These are phyloP conservation scores for Dicrostonyx torquatus DNA, from an alignment of 2,797 vertebrate species.

Conservation along the genomic window DNA sequence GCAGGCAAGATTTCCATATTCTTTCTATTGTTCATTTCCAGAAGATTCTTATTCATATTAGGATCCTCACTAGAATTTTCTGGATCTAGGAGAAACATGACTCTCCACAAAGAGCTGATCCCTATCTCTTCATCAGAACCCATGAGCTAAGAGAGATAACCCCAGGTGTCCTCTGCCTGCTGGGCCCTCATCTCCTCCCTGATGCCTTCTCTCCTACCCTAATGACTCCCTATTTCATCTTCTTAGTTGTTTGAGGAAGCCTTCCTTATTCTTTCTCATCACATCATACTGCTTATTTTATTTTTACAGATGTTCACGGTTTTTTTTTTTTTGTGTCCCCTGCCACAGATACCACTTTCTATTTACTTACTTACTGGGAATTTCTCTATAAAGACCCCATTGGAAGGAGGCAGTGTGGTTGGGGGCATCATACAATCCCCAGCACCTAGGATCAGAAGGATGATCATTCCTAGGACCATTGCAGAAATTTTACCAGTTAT, in stretches of 20 bases:
- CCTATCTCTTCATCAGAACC: background rate
- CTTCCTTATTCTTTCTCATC: background rate
- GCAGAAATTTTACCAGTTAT: background rate
- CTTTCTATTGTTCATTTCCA: background rate
- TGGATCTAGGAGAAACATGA: background rate
- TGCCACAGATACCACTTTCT: background rate
- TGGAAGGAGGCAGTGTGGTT: background rate
- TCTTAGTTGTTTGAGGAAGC: background rate
- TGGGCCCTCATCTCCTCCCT: background rate
- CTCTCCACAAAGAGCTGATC: background rate
- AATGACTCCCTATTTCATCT: background rate
- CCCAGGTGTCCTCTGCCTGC: background rate
- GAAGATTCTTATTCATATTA: background rate
- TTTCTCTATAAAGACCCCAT: background rate
- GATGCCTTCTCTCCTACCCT: rapidly evolving
- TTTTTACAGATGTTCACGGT: background rate
- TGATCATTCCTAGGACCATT: background rate
- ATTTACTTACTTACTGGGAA: background rate
- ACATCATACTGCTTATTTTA: background rate
- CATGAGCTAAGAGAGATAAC: background rate
- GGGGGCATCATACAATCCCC: background rate
- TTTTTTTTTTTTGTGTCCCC: background rate
- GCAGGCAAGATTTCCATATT: background rate
- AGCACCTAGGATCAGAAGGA: background rate
- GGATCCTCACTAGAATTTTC: background rate